Evolutionary conservation across 1,140 invertebrate genomes (phyloP).

Genomic region (Aradophagus sp.): DNA sequence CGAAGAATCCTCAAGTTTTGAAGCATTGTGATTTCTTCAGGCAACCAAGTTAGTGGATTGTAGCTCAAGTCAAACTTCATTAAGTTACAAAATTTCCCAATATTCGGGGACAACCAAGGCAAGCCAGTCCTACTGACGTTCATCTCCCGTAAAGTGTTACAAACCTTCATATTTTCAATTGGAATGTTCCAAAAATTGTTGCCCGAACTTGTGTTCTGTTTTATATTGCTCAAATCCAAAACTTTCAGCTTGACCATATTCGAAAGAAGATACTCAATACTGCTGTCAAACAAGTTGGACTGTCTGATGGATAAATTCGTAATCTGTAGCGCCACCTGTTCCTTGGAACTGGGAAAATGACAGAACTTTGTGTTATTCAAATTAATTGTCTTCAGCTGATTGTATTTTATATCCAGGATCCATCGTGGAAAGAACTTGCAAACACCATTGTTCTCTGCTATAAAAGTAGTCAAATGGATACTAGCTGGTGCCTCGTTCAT

Average conservation of each 20-base stretch:
- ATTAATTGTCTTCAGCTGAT: constrained; percentile 34
- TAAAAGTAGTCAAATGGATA: constrained; percentile 50
- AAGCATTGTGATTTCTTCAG: constrained; percentile 58
- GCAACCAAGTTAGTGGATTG: constrained; percentile 57
- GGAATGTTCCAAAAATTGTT: constrained; percentile 55
- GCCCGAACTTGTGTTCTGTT: accelerated
- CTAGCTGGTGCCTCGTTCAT: constrained; percentile 46
- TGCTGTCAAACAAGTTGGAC: constrained; percentile 39
- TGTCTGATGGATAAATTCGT: constrained; percentile 50
- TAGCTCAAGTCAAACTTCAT: constrained; percentile 45
- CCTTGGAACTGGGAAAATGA: constrained; percentile 17
- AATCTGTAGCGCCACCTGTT: constrained; percentile 20
- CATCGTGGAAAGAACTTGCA: constrained; percentile 58
- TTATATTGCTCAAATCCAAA: constrained; percentile 51
- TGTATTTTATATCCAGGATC: constrained; percentile 54
- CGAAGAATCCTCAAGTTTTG: constrained; percentile 49
- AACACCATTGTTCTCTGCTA: constrained; percentile 27
- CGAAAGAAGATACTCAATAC: constrained; percentile 33
- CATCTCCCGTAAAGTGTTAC: constrained; percentile 37
- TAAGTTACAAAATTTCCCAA: constrained; percentile 54
- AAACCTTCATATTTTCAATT: constrained; percentile 29
- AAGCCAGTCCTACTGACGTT: constrained; percentile 32
- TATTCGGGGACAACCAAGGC: constrained; percentile 17
- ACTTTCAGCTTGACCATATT: constrained; percentile 49
- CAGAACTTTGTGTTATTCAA: constrained; percentile 55